Evolutionary conservation across 2,113 vertebrate species (phyloP).

Genomic region (Phycodurus eques): DNA sequence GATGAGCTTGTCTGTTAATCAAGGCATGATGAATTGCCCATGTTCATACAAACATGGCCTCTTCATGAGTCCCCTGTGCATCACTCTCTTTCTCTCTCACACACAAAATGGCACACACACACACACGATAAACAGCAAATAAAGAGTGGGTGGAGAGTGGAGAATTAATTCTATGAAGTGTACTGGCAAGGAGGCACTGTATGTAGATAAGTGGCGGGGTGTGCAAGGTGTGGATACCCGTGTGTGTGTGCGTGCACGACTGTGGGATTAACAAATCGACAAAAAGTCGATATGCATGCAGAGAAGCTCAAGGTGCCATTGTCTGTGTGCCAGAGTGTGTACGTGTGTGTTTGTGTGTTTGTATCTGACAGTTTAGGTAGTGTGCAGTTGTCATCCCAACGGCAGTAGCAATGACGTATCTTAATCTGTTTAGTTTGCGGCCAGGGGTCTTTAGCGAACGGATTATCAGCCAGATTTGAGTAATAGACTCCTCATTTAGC

Average conservation of each 20-base stretch:
- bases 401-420: slow-evolving; percentile 69
- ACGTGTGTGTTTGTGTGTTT: not conserved
- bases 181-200: slow-evolving; percentile 46
- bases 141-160: slow-evolving; percentile 55
- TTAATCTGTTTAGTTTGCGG: slow-evolving; percentile 86
- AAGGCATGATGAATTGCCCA: slow-evolving; percentile 73
- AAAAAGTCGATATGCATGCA: slow-evolving; percentile 1
- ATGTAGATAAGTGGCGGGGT: slow-evolving; percentile 53
- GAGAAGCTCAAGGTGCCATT: not conserved
- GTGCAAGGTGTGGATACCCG: slow-evolving; percentile 11
- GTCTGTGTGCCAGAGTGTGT: not conserved
- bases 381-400: slow-evolving; percentile 37
- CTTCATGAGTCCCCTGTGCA: slow-evolving; percentile 68
- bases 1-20: slow-evolving; percentile 72
- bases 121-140: slow-evolving; percentile 38
- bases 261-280: slow-evolving; percentile 30
- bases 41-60: slow-evolving; percentile 66
- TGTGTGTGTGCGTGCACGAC: slow-evolving; percentile 10
- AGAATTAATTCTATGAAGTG: slow-evolving; percentile 71
- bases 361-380: slow-evolving; percentile 19
- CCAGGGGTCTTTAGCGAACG: slow-evolving; percentile 88
- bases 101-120: slow-evolving; percentile 30
- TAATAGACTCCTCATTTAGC: slow-evolving; percentile 98
- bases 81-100: slow-evolving; percentile 29
- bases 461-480: slow-evolving; percentile 90